A percentile compares a stretch with the other conserved stretches of the same genome.
Conservation (phyloP, 2,888 invertebrate species). For the Hermaeophaga mercurialis region DNA sequence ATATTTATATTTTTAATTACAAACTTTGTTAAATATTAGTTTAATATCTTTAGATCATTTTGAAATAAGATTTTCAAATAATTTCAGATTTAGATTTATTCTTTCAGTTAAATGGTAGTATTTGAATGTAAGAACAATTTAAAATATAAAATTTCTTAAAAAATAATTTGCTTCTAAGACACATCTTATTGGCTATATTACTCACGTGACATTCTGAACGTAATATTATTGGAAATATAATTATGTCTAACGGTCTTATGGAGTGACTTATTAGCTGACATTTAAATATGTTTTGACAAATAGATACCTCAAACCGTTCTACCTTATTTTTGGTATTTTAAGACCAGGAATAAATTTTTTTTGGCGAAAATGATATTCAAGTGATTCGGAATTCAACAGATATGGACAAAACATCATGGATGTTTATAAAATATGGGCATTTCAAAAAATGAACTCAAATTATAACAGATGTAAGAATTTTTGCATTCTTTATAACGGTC, state of each 20-base stretch:
- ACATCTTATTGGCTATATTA: neutral
- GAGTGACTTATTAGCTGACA: neutral
- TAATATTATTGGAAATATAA: neutral
- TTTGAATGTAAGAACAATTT: no score
- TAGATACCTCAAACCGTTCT: neutral
- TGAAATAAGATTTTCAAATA: no score
- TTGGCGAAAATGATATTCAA: neutral
- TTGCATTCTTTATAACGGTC: no score
- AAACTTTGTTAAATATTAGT: no score
- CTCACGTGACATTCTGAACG: neutral
- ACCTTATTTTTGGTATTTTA: slow-evolving; percentile 1
- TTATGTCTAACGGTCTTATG: no score
- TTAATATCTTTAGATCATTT: no score
- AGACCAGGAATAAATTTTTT: neutral
- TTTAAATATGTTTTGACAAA: neutral
- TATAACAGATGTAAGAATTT: neutral
- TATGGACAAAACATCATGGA: slow-evolving; percentile 4
- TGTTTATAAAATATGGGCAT: slow-evolving; percentile 4
- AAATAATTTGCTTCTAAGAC: no score
- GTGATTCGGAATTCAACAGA: neutral
- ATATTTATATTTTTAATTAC: no score
- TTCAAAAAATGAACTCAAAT: slow-evolving; percentile 1
- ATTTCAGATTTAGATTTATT: no score
- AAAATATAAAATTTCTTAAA: neutral
- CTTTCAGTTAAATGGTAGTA: no score